These are phyloP conservation scores for Pheosia gnoma DNA, from an alignment of 2,888 invertebrate genomes.

Conservation along the genomic window DNA sequence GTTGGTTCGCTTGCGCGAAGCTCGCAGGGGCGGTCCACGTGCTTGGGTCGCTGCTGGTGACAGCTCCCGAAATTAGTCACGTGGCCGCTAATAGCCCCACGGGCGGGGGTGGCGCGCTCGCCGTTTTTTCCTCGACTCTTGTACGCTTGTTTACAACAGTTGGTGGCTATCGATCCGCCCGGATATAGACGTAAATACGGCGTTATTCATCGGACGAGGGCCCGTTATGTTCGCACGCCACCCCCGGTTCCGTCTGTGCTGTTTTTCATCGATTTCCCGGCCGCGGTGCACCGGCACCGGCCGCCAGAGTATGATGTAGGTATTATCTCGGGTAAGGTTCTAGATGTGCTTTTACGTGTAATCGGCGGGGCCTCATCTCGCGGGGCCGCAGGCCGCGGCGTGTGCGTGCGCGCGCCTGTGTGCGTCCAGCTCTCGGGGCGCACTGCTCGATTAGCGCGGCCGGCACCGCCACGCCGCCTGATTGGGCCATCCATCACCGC, in stretches of 20 bases:
- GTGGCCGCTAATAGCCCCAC: constrained; percentile 77
- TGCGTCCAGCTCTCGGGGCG: constrained; percentile 71
- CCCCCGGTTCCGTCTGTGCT: constrained; percentile 62
- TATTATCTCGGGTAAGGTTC: constrained; percentile 61
- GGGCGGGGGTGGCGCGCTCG: constrained; percentile 67
- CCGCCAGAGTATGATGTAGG: constrained; percentile 46
- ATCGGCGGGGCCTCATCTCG: constrained; percentile 42
- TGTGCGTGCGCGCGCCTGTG: constrained; percentile 66
- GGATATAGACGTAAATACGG: constrained; percentile 69
- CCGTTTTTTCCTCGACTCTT: constrained; percentile 70
- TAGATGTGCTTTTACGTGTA: constrained; percentile 70
- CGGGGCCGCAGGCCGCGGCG: constrained; percentile 44
- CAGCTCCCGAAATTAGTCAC: constrained; percentile 83
- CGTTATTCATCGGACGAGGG: constrained; percentile 68
- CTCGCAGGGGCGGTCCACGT: constrained; percentile 56
- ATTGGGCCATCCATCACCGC: constrained; percentile 84
- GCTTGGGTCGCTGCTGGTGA: constrained; percentile 69
- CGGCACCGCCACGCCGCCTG: constrained; percentile 79
- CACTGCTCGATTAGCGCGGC: constrained; percentile 80
- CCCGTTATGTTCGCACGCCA: constrained; percentile 55
- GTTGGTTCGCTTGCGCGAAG: constrained; percentile 25
- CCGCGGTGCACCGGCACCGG: constrained; percentile 14
- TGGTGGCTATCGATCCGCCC: constrained; percentile 79
- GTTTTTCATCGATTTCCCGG: constrained; percentile 76
- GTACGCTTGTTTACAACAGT: constrained; percentile 79